phyloP scores from a whole-genome alignment of 2,113 vertebrate species.

The Chrysemys picta region DNA sequence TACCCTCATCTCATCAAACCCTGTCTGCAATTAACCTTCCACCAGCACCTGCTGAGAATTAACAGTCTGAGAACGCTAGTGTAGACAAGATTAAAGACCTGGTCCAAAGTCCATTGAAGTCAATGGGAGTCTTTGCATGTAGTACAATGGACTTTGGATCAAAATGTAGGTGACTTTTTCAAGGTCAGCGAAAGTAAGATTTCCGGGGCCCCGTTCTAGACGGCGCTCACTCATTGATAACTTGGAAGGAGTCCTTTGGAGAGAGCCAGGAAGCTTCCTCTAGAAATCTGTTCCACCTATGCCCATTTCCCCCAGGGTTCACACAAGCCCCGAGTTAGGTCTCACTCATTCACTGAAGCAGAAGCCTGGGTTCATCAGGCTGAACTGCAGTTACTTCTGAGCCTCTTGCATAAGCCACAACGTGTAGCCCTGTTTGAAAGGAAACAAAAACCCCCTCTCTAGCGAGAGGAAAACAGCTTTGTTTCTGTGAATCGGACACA shows the following conservation, averaged over 20 bases:
- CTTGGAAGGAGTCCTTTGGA: not conserved
- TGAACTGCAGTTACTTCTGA: accelerated
- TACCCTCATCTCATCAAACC: not conserved
- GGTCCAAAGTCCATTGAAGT: not conserved
- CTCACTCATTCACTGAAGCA: not conserved
- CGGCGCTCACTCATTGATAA: not conserved
- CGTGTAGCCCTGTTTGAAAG: not conserved
- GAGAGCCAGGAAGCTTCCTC: not conserved
- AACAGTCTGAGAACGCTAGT: not conserved
- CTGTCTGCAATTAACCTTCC: not conserved
- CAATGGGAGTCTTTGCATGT: not conserved
- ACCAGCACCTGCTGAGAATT: not conserved
- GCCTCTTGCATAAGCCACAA: conserved; percentile 2
- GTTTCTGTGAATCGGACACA: conserved; percentile 3
- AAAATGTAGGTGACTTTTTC: not conserved
- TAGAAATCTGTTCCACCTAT: accelerated
- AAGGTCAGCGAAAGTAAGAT: not conserved
- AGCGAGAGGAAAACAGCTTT: conserved; percentile 53
- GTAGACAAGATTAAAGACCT: not conserved
- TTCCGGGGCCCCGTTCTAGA: not conserved
- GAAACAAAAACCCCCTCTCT: conserved; percentile 23
- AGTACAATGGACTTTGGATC: accelerated
- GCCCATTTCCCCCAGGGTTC: accelerated
- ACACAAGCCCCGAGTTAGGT: not conserved
- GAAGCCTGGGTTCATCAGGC: not conserved